These are phyloP conservation scores for Aphyosemion australe DNA, from an alignment of 2,113 vertebrate genomes.

Conservation along the genomic window DNA sequence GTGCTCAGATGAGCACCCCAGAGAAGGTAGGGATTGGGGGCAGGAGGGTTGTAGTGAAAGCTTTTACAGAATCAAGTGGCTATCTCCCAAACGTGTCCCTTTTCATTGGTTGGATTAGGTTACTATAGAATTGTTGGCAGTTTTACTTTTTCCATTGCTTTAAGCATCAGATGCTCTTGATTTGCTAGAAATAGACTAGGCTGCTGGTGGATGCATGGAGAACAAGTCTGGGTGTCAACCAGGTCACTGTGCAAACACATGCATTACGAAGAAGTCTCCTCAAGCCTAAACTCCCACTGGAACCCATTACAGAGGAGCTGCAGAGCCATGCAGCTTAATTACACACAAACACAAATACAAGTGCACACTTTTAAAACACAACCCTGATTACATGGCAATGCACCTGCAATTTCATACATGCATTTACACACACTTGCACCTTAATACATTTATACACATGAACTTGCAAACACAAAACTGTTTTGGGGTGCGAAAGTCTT, in stretches of 20 bases:
- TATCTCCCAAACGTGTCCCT: conserved; percentile 31
- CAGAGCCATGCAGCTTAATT: conserved; percentile 60
- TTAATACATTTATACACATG: conserved; percentile 53
- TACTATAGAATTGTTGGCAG: conserved; percentile 47
- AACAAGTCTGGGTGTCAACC: conserved; percentile 54
- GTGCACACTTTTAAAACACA: conserved; percentile 29
- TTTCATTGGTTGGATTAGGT: conserved; percentile 36
- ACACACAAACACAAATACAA: conserved; percentile 38
- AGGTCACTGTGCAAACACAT: conserved; percentile 67
- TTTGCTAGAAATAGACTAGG: conserved; percentile 52
- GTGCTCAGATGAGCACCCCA: conserved; percentile 40
- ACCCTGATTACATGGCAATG: conserved; percentile 50
- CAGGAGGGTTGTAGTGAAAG: conserved; percentile 2
- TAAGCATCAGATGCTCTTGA: conserved; percentile 26
- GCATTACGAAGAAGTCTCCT: conserved; percentile 49
- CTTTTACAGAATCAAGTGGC: conserved; percentile 27
- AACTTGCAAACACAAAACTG: conserved; percentile 61
- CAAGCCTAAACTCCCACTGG: conserved; percentile 68
- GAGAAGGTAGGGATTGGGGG: conserved; percentile 15
- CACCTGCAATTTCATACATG: conserved; percentile 44
- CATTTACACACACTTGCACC: conserved; percentile 32
- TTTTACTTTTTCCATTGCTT: conserved; percentile 18
- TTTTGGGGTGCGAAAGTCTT: conserved; percentile 68
- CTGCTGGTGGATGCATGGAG: conserved; percentile 45
- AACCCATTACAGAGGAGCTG: conserved; percentile 77